Evolutionary conservation across 2,797 vertebrate genomes (phyloP), one percentile per base, ranked within the genome.

Genomic region (Sciaenops ocellatus): DNA sequence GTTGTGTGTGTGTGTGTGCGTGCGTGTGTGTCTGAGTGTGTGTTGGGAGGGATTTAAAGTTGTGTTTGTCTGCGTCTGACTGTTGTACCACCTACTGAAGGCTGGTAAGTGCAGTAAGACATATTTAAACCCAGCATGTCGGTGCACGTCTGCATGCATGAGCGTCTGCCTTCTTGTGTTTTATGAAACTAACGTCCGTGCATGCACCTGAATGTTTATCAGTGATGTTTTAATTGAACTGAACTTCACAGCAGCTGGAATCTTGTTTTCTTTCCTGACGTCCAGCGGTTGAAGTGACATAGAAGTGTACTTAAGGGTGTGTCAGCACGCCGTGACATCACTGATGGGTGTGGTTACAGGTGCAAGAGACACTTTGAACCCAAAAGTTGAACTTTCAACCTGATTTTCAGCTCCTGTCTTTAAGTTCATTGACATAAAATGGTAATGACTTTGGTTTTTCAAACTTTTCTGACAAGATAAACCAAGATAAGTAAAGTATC

Each of bases 91-190:
- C 26, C 22, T 17, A 65, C 61, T 83, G 9, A 72, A 15, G 47
- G 57, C 74, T 78, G 88, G 90, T 92, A 91, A 92, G 91, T 92
- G 67, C 57, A 65, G 62, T 41, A 68, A 68, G n/a, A 28, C n/a
- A 6, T 60, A 28, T 76, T 47, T 22, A 51, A 67, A 34, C 18
- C 28, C 30, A 42, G 78, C 85, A 86, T 82, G 83, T 76, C 50
- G 30, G 61, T 42, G 82, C 87, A 85, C 48, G 84, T 67, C 48
- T 22, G 9, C 34, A 38, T 9, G 34, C 84, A 82, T 73, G 84
- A 24, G 15, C 63, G 24, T 73, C 24, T 51, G 65, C 52, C 28
- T 61, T 26, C 41, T 60, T 26, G n/a, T 28, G 12, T 44, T 22
- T 62, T 28, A 26, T 55, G 26, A 7, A 41, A 10, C 16, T n/a